Evolutionary conservation across 1,140 invertebrate genomes (phyloP).

Genomic region (Notospermus geniculatus): DNA sequence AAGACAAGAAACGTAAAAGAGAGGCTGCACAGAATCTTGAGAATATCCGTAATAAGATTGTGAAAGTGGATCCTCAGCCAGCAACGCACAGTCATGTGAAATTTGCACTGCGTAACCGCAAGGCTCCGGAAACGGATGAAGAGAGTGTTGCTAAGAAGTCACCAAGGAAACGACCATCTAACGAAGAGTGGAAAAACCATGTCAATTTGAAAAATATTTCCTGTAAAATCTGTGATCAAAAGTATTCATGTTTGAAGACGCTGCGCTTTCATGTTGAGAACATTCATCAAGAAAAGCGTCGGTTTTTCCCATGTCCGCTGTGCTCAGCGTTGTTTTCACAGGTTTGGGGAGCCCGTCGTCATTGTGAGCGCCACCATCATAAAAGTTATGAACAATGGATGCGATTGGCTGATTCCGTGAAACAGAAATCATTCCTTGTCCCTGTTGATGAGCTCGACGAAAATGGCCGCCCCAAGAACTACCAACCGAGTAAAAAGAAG

Average conservation of each 20-base stretch:
- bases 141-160: not conserved
- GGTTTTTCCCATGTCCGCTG: constrained; percentile 49
- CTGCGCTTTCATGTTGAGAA: constrained; percentile 48
- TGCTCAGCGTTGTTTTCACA: constrained; percentile 49
- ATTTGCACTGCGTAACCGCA: constrained; percentile 7
- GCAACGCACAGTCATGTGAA: not conserved
- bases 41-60: not conserved
- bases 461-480: not conserved
- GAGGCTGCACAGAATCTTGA: too few relatives aligned
- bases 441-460: constrained; percentile 16
- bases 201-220: not conserved
- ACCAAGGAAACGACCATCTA: not conserved
- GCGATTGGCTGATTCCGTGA: constrained; percentile 38
- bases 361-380: constrained; percentile 47
- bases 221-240: constrained; percentile 37
- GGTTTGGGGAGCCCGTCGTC: constrained; percentile 47
- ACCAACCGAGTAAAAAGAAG: not conserved
- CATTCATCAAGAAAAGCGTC: constrained; percentile 39
- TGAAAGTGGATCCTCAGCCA: not conserved
- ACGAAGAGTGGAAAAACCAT: not conserved
- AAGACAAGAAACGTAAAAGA: not conserved
- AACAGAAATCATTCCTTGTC: constrained; percentile 25
- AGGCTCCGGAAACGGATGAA: constrained; percentile 10
- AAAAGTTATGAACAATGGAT: constrained; percentile 45
- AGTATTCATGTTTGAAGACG: constrained; percentile 39